Evolutionary conservation across 64 coral and sea anemone species (phyloP), one percentile per base, ranked within the genome.

Genomic region (Stylophora pistillata): DNA sequence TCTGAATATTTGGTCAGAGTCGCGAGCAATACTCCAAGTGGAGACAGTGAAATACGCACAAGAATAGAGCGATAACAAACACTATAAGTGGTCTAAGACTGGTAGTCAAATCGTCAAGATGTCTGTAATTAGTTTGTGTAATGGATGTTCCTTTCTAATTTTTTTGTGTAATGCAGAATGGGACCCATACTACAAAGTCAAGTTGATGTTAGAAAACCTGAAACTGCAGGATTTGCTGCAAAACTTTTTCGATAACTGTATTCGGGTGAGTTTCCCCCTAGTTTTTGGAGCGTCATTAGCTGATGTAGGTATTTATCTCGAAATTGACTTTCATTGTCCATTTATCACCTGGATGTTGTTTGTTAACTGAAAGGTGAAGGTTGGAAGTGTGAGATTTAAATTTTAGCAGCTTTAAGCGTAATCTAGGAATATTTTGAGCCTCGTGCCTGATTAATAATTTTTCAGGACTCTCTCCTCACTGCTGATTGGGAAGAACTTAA

Each of bases 161-260:
- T 72, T 73, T 78, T 34, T 71, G 15, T 74, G 53, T 13, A 4
- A 25, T 77, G 11, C 58, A 91, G 95, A 78, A 29, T 94, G 92
- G 91, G 91, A 98, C 53, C 91, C 91, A 9, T 98, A 94, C 47
- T 77, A 26, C 37, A 94, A 82, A 54, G 92, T 98, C 7, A 74
- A 83, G 53, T 70, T 29, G 29, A 98, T 98, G 92, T 56, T 98
- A 71, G 53, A 86, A 5, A 88, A 85, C 71, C 84, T 98, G 16
- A 91, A 91, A 69, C 75, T 98, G 27, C 85, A 94, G 20, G 77
- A 71, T 86, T 77, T 98, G 71, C 70, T 98, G 7, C 78, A 83
- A 21, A 98, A 91, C 53, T 98, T 98, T 53, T 79, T 91, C 28
- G 92, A 98, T 23, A 98, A 98, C 56, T 94, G 92, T 62, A 98